A percentile compares a stretch with the other conserved stretches of the same genome.
Evolutionary conservation across 2,797 vertebrate genomes (phyloP).

Genomic region (Megaceryle alcyon): DNA sequence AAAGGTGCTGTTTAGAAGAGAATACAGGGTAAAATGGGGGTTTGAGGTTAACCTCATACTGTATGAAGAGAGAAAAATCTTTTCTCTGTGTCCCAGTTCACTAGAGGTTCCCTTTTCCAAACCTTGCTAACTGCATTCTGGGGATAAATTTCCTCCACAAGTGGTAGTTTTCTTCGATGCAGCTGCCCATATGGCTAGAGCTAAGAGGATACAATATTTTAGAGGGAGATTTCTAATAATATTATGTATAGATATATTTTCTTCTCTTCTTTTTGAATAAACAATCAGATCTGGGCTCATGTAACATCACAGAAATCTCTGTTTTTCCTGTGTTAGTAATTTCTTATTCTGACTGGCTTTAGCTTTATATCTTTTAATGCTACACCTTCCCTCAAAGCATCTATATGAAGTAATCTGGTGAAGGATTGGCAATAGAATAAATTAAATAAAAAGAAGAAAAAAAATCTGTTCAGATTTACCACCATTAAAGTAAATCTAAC

Average conservation of each 20-base stretch:
- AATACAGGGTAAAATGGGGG: constrained; percentile 8
- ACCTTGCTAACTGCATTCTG: not conserved
- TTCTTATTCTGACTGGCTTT: not conserved
- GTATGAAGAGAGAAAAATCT: not conserved
- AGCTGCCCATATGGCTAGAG: not conserved
- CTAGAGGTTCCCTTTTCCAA: not conserved
- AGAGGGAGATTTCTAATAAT: not conserved
- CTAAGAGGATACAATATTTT: not conserved
- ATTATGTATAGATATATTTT: too few relatives aligned
- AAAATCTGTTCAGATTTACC: not conserved
- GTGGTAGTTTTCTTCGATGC: not conserved
- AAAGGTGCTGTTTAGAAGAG: not conserved
- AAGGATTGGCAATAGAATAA: not conserved
- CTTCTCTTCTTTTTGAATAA: not conserved
- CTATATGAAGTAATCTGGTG: not conserved
- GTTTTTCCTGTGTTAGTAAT: not conserved
- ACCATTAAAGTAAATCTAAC: not conserved
- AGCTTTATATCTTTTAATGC: not conserved
- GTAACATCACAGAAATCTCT: not conserved
- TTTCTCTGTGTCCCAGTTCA: not conserved
- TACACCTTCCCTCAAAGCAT: not conserved
- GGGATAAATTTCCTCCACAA: constrained; percentile 9
- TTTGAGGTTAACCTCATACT: not conserved
- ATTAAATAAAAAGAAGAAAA: not conserved
- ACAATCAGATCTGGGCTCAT: not conserved